Evolutionary conservation across 2,797 vertebrate species (phyloP).

Genomic region (Pipistrellus nathusii): DNA sequence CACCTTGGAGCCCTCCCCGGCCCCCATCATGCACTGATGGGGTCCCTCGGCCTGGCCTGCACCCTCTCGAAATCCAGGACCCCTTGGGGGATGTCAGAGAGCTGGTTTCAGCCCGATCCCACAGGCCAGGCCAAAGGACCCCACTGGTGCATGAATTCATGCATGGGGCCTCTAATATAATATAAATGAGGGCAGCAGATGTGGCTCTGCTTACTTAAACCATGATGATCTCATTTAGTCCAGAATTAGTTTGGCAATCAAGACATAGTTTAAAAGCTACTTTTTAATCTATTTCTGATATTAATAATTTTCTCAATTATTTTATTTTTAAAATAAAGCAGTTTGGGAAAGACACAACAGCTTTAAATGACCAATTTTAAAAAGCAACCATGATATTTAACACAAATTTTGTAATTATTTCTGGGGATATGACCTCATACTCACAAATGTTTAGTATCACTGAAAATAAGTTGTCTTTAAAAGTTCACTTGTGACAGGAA

Average conservation of each 20-base stretch:
- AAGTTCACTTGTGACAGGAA: not conserved
- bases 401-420: constrained; percentile 51
- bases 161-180: not conserved
- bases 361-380: constrained; percentile 41
- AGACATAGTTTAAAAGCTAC: constrained; percentile 39
- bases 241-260: constrained; percentile 35
- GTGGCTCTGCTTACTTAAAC: not conserved
- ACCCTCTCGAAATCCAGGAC: too few species aligned
- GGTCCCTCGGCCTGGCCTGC: too few species aligned
- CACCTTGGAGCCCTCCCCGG: too few species aligned
- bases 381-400: constrained; percentile 36
- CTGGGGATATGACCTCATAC: not conserved
- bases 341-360: not conserved
- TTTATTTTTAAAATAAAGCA: constrained; percentile 51
- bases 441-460: not conserved
- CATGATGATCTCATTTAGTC: not conserved
- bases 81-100: too few species aligned
- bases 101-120: too few species aligned
- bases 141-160: too few species aligned
- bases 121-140: too few species aligned
- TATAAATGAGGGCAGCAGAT: not conserved
- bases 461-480: constrained; percentile 18
- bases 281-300: constrained; percentile 10
- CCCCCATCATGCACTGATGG: too few species aligned
- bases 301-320: constrained; percentile 24